Evolutionary conservation across 2,797 vertebrate genomes (phyloP).

Genomic region (Pipistrellus pygmaeus): DNA sequence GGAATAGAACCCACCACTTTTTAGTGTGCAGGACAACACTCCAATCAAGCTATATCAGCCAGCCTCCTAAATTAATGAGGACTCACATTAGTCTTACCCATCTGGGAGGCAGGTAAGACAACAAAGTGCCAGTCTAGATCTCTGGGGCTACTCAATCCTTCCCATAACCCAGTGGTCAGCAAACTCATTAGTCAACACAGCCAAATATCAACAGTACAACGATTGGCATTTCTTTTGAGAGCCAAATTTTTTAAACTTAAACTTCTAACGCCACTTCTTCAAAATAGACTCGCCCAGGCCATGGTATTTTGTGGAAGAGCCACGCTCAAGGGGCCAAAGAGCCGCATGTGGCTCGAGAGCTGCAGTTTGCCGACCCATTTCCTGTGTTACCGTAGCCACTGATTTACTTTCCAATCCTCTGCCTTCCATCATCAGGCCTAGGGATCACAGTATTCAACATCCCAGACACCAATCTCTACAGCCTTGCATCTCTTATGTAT

Average conservation of each 20-base stretch:
- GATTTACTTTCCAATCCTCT: neutral
- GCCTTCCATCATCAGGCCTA: neutral
- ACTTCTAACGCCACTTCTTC: no score
- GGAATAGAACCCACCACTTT: neutral
- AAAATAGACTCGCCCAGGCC: no score
- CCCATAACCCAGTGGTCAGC: neutral
- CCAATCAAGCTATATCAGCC: neutral
- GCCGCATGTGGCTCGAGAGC: no score
- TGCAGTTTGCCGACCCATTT: no score
- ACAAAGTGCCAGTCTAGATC: neutral
- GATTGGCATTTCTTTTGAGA: no score
- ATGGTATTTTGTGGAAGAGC: no score
- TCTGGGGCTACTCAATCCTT: neutral
- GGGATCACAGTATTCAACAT: neutral
- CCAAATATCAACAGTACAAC: no score
- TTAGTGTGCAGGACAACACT: neutral
- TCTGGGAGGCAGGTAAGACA: neutral
- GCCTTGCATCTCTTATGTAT: neutral
- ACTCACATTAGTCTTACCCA: neutral
- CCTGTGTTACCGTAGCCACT: neutral
- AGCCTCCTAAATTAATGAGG: neutral
- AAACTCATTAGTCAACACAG: no score
- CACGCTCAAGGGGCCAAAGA: no score
- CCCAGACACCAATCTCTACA: neutral
- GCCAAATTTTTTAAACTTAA: no score